phyloP scores from a whole-genome alignment of 2,797 vertebrate genomes.

The Enteromius radiatus region DNA sequence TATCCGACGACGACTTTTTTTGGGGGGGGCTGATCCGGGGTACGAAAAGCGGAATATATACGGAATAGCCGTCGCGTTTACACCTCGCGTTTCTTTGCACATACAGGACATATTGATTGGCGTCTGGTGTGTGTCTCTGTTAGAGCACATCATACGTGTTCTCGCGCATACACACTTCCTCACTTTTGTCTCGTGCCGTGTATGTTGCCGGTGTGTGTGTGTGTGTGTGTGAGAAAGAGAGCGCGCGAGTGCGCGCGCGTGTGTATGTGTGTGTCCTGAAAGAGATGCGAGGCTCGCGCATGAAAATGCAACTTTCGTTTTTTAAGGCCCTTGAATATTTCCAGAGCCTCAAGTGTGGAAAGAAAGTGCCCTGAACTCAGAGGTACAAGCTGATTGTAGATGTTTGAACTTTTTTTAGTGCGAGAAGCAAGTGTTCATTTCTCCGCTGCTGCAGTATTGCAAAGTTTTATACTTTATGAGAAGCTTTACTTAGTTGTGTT shows the following conservation, averaged over 20 bases:
- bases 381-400: neutral
- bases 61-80: conserved; percentile 49
- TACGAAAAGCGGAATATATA: conserved; percentile 31
- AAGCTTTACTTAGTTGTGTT: neutral
- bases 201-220: conserved; percentile 71
- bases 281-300: conserved; percentile 60
- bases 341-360: conserved; percentile 4
- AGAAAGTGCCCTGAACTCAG: conserved; percentile 39
- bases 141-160: conserved; percentile 56
- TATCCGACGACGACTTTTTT: conserved; percentile 68
- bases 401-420: conserved; percentile 15
- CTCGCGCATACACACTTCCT: conserved; percentile 64
- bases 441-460: neutral
- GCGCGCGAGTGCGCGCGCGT: conserved; percentile 59
- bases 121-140: conserved; percentile 59
- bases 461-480: conserved; percentile 2
- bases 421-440: neutral
- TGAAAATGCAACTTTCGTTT: conserved; percentile 54
- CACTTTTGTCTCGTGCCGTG: conserved; percentile 75
- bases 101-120: conserved; percentile 54
- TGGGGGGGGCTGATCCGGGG: conserved; percentile 19
- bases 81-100: conserved; percentile 21
- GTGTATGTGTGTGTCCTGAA: conserved; percentile 47
- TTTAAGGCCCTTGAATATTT: conserved; percentile 40
- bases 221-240: conserved; percentile 57